Evolutionary conservation across 2,888 invertebrate genomes (phyloP), one percentile per base, ranked within the genome.

Genomic region (Cybosia mesomella): DNA sequence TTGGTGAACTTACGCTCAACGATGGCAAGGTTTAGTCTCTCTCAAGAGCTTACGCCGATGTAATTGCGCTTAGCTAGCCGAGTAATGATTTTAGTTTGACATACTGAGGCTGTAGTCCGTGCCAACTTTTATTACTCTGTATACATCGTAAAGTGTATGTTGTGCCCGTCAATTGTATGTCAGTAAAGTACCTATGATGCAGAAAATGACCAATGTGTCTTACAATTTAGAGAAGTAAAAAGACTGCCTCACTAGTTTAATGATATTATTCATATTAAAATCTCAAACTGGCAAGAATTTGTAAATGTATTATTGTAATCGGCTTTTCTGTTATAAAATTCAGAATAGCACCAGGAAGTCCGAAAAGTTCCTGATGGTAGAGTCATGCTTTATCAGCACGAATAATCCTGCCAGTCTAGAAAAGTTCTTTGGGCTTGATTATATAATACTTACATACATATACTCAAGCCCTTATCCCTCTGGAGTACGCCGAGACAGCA

Each of bases 11-110:
- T 65, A 9, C 21, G 39, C 28, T 13, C n/a, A n/a, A 36, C 39
- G 13, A 61, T 18, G 10, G 9, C n/a, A 36, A 58, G 57, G 18
- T 21, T 58, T 32, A 18, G 21, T 5, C 32, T 32, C 32, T 58
- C 58, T 58, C 28, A 58, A 24, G 21, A 58, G 58, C 58, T 58
- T 65, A 58, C 9, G 60, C 13, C 60, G 15, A 36, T 58, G 64
- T 49, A 43, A 34, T 39, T 24, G 22, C 21, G 65, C 22, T 66
- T 22, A 55, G 55, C 34, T 54, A 22, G 32, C 24, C n/a, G 63
- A 64, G 55, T 64, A 64, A 39, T 34, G 36, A 55, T 34, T 54
- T 53, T 39, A 34, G 63, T 55, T 22, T 64, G n/a, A 11, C 10
- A 58, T n/a, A n/a, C 8, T 32, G 57, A 11, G 13, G 7, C 18